Conservation (phyloP, 23 tunicate species). For the Ciona savignyi region DNA sequence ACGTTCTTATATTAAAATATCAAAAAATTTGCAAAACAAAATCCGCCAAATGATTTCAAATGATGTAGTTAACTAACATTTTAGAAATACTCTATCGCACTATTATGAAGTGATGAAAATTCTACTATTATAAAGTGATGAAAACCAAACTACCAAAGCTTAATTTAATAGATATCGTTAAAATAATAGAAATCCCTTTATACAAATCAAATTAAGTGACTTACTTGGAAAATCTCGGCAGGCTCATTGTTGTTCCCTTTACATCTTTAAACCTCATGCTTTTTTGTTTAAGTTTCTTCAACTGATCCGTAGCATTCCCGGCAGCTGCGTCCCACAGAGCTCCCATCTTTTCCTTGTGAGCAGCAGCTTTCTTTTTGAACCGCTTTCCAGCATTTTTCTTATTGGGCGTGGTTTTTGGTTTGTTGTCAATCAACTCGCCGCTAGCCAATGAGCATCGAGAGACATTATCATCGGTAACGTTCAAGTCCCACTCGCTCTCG, state of each 20-base stretch:
- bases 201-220: too few relatives aligned
- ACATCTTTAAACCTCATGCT: conserved; percentile 6
- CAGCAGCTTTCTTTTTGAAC: conserved; percentile 9
- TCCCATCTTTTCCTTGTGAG: conserved; percentile 12
- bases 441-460: neutral
- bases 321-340: conserved; percentile 15
- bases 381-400: neutral
- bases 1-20: too few relatives aligned
- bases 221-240: neutral
- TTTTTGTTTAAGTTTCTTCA: conserved; percentile 15
- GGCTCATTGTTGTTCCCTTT: neutral
- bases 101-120: too few relatives aligned
- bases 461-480: neutral
- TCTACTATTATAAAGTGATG: too few relatives aligned
- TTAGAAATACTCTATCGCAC: too few relatives aligned
- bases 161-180: too few relatives aligned
- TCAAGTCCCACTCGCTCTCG: neutral
- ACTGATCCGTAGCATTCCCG: conserved; percentile 8
- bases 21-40: too few relatives aligned
- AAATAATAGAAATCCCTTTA: too few relatives aligned
- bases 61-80: too few relatives aligned
- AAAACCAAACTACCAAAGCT: too few relatives aligned
- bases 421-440: neutral
- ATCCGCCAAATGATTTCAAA: too few relatives aligned
- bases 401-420: neutral